phyloP scores from a whole-genome alignment of 1,140 invertebrate genomes.

The Scaptomyza montana region DNA sequence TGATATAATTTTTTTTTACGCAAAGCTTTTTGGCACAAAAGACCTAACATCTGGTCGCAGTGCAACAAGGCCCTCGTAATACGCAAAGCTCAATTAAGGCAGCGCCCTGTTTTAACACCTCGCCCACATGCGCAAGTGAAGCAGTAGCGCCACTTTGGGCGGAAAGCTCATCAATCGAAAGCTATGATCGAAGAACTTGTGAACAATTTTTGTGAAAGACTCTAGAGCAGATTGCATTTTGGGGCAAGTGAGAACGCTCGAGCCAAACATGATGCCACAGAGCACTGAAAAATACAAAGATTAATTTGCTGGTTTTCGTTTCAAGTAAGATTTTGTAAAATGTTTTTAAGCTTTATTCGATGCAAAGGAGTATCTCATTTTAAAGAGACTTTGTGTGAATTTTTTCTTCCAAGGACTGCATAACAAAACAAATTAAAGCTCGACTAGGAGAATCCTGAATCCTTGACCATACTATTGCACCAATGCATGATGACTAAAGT shows the following conservation, averaged over 20 bases:
- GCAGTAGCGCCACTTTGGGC: conserved; percentile 86
- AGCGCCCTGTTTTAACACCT: conserved; percentile 85
- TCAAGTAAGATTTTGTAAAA: too few species aligned
- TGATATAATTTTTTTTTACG: neutral
- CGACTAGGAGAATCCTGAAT: too few species aligned
- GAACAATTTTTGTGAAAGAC: conserved; percentile 87
- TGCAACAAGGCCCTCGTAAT: too few species aligned
- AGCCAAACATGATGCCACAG: conserved; percentile 88
- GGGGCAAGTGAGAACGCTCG: conserved; percentile 56
- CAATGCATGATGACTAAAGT: too few species aligned
- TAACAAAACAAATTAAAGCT: too few species aligned
- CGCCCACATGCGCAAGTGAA: conserved; percentile 87
- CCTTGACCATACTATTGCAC: too few species aligned
- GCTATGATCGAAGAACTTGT: conserved; percentile 90
- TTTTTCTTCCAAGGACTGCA: too few species aligned
- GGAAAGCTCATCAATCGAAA: conserved; percentile 88
- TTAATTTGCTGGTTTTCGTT: neutral
- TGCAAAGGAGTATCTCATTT: too few species aligned
- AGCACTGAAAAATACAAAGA: conserved; percentile 85
- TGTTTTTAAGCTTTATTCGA: too few species aligned
- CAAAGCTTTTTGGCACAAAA: too few species aligned
- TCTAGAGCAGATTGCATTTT: conserved; percentile 76
- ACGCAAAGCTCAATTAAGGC: conserved; percentile 70
- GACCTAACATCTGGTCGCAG: too few species aligned
- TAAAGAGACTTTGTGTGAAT: too few species aligned